These are phyloP conservation scores for Paracanthobrama guichenoti DNA, from an alignment of 2,113 vertebrate genomes.

Conservation along the genomic window DNA sequence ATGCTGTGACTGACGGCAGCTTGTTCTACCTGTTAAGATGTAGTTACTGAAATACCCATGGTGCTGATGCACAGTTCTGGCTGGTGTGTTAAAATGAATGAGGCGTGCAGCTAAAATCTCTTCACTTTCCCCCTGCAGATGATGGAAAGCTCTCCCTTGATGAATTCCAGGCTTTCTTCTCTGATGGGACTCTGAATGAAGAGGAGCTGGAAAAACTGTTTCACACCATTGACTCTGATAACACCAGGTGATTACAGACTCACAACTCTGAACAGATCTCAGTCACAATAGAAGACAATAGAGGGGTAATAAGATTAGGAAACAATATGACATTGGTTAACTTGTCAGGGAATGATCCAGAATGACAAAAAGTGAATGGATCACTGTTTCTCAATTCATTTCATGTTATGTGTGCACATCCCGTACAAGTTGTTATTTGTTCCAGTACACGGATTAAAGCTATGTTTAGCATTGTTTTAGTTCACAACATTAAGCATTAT, in stretches of 20 bases:
- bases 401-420: background rate
- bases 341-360: background rate
- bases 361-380: background rate
- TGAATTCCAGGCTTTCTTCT: constrained; percentile 98
- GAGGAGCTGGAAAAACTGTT: constrained; percentile 95
- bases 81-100: background rate
- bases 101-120: constrained; percentile 2
- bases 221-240: constrained; percentile 95
- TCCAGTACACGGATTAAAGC: background rate
- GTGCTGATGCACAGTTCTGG: background rate
- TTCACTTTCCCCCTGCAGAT: constrained; percentile 75
- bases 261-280: background rate
- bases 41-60: background rate
- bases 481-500: background rate
- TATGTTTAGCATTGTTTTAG: background rate
- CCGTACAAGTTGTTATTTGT: background rate
- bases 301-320: background rate
- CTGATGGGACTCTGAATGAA: constrained; percentile 91
- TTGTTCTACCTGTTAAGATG: background rate
- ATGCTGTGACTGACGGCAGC: background rate
- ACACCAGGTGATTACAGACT: constrained; percentile 83
- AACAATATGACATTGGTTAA: background rate
- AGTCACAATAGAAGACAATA: background rate
- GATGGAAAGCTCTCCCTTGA: constrained; percentile 96
- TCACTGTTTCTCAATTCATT: background rate